Conservation (phyloP, 2,113 vertebrate genomes). For the Chascanopsetta lugubris region DNA sequence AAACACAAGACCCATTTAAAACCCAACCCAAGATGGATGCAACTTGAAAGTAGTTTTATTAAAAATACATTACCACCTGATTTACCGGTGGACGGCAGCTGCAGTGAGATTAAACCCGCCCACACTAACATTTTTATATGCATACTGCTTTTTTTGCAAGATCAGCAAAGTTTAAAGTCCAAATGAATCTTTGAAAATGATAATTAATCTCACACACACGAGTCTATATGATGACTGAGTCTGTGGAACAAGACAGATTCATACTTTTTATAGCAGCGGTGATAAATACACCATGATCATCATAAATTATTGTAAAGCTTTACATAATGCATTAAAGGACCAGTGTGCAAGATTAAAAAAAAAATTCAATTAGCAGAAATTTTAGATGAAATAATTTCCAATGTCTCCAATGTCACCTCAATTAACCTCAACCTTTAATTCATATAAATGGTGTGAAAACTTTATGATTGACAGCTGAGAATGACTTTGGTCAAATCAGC, state of each 20-base stretch:
- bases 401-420: too few species aligned
- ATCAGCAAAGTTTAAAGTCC: neutral
- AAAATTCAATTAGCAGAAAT: too few species aligned
- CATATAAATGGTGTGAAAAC: too few species aligned
- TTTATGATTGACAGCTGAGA: too few species aligned
- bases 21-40: neutral
- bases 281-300: neutral
- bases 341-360: too few species aligned
- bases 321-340: neutral
- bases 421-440: too few species aligned
- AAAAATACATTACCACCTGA: neutral
- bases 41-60: neutral
- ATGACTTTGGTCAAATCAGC: too few species aligned
- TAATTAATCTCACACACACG: neutral
- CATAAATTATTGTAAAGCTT: neutral
- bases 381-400: too few species aligned
- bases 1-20: conserved; percentile 1
- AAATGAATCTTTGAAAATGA: neutral
- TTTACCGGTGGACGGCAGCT: neutral
- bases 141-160: neutral
- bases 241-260: neutral
- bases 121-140: neutral
- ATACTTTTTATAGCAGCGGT: neutral
- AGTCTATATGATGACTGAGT: neutral
- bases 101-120: neutral